Base-by-base conservation (phyloP, 2,797 vertebrate species). In the Syncerus caffer region DNA sequence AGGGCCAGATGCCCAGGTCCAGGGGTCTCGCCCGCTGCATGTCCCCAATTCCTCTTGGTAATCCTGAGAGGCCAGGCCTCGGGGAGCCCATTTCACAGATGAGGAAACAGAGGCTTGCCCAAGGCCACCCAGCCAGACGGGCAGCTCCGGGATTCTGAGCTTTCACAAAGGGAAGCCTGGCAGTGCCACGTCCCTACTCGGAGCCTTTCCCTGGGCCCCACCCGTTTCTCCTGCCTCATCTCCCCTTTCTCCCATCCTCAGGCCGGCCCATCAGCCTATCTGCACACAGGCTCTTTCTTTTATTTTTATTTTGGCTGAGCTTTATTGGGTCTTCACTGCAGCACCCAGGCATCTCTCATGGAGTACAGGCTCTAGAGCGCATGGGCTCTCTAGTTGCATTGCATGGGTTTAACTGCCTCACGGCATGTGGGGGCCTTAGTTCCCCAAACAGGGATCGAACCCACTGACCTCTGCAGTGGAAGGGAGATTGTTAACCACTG, bases 401-500 rank as follows among this genome's bases (percentile, higher is more conserved):
- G 17, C 17, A 67, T 0, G 4, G n/a, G 64, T 38, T 71, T 38
- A 3, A 21, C 31, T 14, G 67, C 21, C 34, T 34, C 34, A 25
- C 1, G 6, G 21, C 21, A 13, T 0, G 11, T 25, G 34, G 34
- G 67, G 34, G 21, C 23, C 34, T 74, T 25, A 38, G 34, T 74
- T 74, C 21, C 34, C 34, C 21, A 42, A 74, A 23, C 67, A 38
- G 21, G 67, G 34, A 42, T 25, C 0, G 1, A 74, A 25, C 5
- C 34, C 0, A 0, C 0, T n/a, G 11, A 2, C 67, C 34, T 34
- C 11, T 25, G 34, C 11, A 2, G 21, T 6, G 21, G 38, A 21
- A 42, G 67, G 34, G 6, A 42, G 21, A 25, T 25, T 25, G 34
- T 14, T 42, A 42, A 23, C 34, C 67, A 14, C 67, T 7, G 67